Conservation (phyloP, 2,888 invertebrate genomes). For the Nomada ruficornis region DNA sequence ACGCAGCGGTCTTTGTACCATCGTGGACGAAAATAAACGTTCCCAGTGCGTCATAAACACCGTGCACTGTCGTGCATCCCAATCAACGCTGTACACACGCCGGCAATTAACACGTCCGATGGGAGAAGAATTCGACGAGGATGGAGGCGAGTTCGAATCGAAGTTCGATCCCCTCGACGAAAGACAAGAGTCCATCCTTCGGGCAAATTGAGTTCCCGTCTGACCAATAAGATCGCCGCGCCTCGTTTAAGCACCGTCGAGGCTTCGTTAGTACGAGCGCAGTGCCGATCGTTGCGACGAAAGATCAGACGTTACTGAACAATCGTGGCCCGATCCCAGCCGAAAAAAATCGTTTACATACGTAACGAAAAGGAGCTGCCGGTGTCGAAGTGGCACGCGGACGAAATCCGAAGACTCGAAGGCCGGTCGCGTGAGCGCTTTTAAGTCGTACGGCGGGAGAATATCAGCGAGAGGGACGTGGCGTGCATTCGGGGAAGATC, state of each 20-base stretch:
- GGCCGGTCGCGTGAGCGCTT: slow-evolving; percentile 46
- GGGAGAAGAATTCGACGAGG: neutral
- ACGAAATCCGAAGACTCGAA: slow-evolving; percentile 33
- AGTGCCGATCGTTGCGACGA: neutral
- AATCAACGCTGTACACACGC: neutral
- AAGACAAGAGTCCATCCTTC: neutral
- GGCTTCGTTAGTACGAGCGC: neutral
- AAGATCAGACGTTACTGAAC: neutral
- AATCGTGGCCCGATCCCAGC: neutral
- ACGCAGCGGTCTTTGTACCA: no score
- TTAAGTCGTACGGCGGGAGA: slow-evolving; percentile 22
- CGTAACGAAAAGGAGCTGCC: neutral
- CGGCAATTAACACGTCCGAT: slow-evolving; percentile 19
- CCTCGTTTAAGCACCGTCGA: neutral
- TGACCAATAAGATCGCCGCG: neutral
- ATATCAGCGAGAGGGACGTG: slow-evolving; percentile 34
- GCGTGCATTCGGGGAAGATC: slow-evolving; percentile 39
- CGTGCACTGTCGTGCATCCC: slow-evolving; percentile 2
- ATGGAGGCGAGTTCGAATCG: neutral
- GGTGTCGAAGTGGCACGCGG: neutral
- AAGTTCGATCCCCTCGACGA: slow-evolving; percentile 4
- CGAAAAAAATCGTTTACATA: slow-evolving; percentile 2
- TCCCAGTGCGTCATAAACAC: slow-evolving; percentile 3
- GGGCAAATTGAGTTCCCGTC: slow-evolving; percentile 6
- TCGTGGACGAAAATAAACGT: neutral